phyloP scores from a whole-genome alignment of 2,797 vertebrate genomes.

The Pampus argenteus region DNA sequence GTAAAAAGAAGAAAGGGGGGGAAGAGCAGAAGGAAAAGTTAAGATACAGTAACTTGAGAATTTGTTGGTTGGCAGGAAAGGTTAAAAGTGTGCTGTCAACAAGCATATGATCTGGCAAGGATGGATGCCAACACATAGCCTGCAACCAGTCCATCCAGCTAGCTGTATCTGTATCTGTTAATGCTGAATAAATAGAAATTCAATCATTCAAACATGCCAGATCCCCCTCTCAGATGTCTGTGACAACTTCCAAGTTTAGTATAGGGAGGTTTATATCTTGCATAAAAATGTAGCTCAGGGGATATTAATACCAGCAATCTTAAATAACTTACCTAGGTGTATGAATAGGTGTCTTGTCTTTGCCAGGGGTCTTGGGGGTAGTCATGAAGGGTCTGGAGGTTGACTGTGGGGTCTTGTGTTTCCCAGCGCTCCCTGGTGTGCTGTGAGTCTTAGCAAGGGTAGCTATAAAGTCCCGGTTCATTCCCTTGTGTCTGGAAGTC shows the following conservation, averaged over 20 bases:
- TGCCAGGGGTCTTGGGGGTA: slow-evolving; percentile 69
- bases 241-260: slow-evolving; percentile 27
- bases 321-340: slow-evolving; percentile 79
- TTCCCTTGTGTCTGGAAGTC: slow-evolving; percentile 86
- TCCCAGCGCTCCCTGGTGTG: slow-evolving; percentile 77
- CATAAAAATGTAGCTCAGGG: slow-evolving; percentile 8
- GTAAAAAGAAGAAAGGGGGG: not conserved
- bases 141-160: too few relatives aligned
- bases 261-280: not conserved
- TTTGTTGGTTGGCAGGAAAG: slow-evolving; percentile 44
- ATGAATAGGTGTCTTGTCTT: slow-evolving; percentile 75
- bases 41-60: slow-evolving; percentile 34
- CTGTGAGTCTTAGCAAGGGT: slow-evolving; percentile 66
- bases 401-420: slow-evolving; percentile 76
- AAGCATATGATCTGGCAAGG: slow-evolving; percentile 24
- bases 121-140: slow-evolving; percentile 23
- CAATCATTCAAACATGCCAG: slow-evolving; percentile 31
- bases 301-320: slow-evolving; percentile 30
- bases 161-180: not conserved
- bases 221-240: slow-evolving; percentile 22
- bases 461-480: slow-evolving; percentile 85
- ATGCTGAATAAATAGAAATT: slow-evolving; percentile 49
- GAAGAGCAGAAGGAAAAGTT: not conserved
- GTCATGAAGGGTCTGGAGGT: slow-evolving; percentile 47
- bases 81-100: slow-evolving; percentile 34